Evolutionary conservation across 2,888 invertebrate genomes (phyloP), one percentile per base, ranked within the genome.

Genomic region (Epirrhoe alternata): DNA sequence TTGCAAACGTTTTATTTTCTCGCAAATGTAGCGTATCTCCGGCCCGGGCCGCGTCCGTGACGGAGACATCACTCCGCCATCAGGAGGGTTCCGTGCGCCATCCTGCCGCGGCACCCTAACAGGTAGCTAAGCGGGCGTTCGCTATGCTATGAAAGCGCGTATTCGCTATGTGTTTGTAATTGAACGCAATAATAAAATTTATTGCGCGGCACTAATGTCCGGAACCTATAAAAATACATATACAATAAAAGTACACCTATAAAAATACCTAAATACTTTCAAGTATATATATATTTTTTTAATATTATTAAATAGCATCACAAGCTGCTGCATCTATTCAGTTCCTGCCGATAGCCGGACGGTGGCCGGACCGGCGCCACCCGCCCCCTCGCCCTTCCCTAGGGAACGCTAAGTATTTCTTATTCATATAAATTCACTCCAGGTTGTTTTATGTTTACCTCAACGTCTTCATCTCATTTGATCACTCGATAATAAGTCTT

Each of bases 401-500:
- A 16, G 31, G 50, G 50, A 35, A 58, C 59, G 55, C 69, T 61
- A 76, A 78, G 73, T 75, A 77, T 77, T 80, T 80, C 76, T 78
- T 83, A 83, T 82, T 82, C 82, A 83, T 81, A 77, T 79, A 80
- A 80, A 77, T 80, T 79, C 63, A 71, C 66, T 72, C 64, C 69
- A 72, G 73, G 73, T 80, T 76, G 77, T 75, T 73, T 71, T 66
- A 68, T 74, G 70, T 71, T 74, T 60, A 69, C 70, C 69, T 68
- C 66, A 66, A 55, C 57, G 50, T 65, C 56, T 60, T 61, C 57
- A 50, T 60, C 17, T 35, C 30, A 45, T 10, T 8, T 31, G 45
- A 45, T 14, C 53, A 31, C 14, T 51, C 38, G n/a, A 63, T 61
- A 69, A 38, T 17, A 10, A 51, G 68, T 71, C 61, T 59, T 70